A percentile compares a stretch with the other conserved stretches of the same genome.
These are phyloP conservation scores for Pseudolaguvia tuberculata DNA, from an alignment of 2,113 vertebrate species.

Conservation along the genomic window DNA sequence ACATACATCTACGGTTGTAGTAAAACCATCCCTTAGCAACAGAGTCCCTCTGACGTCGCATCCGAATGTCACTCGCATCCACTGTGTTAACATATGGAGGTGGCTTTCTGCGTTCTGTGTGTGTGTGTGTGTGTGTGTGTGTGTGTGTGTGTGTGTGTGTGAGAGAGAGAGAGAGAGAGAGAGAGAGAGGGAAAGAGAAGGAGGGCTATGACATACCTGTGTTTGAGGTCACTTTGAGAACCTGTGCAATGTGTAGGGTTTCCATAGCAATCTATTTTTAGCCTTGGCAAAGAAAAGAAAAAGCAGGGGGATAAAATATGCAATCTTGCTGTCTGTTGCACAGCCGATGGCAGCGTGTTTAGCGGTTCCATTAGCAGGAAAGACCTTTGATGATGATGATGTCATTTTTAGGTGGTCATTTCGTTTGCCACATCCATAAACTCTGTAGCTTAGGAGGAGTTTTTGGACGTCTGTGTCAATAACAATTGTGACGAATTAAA, in stretches of 20 bases:
- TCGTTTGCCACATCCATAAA: neutral
- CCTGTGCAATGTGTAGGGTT: slow-evolving; percentile 66
- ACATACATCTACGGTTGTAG: slow-evolving; percentile 5
- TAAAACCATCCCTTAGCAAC: slow-evolving; percentile 34
- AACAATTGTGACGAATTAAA: no score
- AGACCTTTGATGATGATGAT: neutral
- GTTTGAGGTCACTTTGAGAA: slow-evolving; percentile 28
- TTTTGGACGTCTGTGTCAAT: no score
- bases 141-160: neutral
- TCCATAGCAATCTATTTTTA: slow-evolving; percentile 78
- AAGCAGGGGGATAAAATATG: slow-evolving; percentile 69
- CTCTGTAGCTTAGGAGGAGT: neutral
- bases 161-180: no score
- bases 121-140: slow-evolving; percentile 12
- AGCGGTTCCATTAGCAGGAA: neutral
- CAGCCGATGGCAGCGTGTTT: slow-evolving; percentile 33
- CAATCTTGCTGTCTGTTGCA: slow-evolving; percentile 44
- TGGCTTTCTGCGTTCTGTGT: neutral
- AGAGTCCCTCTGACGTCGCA: slow-evolving; percentile 20
- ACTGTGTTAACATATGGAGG: slow-evolving; percentile 14
- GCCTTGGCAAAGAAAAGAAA: slow-evolving; percentile 49
- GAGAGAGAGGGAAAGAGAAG: no score
- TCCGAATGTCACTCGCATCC: neutral
- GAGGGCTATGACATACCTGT: neutral
- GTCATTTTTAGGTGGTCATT: neutral